Base-by-base conservation (phyloP, 2,797 vertebrate genomes). In the Octomys mimax region DNA sequence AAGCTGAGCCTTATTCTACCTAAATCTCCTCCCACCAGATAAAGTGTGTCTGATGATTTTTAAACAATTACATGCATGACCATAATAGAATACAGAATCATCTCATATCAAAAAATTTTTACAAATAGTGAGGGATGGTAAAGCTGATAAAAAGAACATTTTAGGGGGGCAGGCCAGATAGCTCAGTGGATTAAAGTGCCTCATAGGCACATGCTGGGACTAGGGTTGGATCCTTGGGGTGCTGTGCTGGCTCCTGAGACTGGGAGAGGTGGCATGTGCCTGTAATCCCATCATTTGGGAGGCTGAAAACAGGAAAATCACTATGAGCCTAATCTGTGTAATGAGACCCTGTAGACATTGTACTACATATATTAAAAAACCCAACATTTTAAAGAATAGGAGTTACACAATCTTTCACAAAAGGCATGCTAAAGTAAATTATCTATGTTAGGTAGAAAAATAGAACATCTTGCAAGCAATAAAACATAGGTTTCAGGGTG, bases 101-200 rank as follows among this genome's bases (percentile, higher is more conserved):
- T 31, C 61, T 4, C 68, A 28, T 78, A 21, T 66, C 62, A 59
- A 70, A 52, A 33, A 36, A 92, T 42, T 62, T 77, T 90, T 75
- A n/a, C 73, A 52, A 84, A 77, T 66, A 89, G 26, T 42, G 16
- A 62, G 28, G 6, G 7, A 75, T 85, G 81, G 22, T 49, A 61
- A 95, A 52, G 21, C 39, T 93, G 14, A n/a, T 93, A 64, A 49
- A 87, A 49, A 85, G 66, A 77, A 12, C 57, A 33, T 87, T 87
- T 79, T 80, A 59, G 78, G 54, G 16, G 54, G 54, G 16, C 14
- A 16, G 14, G 16, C 14, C 54, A 57, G 54, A 57, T 57, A 57
- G 54, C 16, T 57, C 54, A 57, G 54, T 57, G 54, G 54, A 57
- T 16, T 57, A 18, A 57, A 57, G 16, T 57, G 54, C 14, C 54